phyloP scores from a whole-genome alignment of 2,888 invertebrate genomes.

The Scaeva pyrastri region DNA sequence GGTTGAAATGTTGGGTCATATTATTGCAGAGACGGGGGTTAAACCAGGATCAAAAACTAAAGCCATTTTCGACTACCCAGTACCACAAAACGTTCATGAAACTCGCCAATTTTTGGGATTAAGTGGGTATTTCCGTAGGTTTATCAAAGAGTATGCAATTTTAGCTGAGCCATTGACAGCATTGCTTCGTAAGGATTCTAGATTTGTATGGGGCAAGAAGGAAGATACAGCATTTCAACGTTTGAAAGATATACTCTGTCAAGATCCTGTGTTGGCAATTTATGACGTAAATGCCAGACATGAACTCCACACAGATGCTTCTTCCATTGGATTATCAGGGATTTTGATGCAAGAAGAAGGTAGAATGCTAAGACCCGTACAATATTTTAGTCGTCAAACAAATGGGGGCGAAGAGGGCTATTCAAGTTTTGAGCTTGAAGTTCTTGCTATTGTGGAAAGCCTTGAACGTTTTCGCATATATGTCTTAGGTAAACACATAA shows the following conservation, averaged over 20 bases:
- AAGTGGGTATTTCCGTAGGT: conserved; percentile 3
- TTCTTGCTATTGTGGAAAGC: too few relatives aligned
- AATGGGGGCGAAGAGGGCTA: too few relatives aligned
- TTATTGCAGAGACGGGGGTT: neutral
- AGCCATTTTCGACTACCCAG: neutral
- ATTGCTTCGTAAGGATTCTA: neutral
- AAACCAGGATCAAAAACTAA: conserved; percentile 2
- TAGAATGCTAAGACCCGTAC: neutral
- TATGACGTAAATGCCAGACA: neutral
- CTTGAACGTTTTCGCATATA: neutral
- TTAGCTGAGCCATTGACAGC: conserved; percentile 5
- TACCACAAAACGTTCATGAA: neutral
- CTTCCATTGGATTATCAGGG: neutral
- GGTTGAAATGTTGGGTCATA: neutral
- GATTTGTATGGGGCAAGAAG: neutral
- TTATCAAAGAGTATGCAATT: neutral
- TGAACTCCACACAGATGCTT: conserved; percentile 17
- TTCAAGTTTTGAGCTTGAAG: too few relatives aligned
- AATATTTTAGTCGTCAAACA: conserved; percentile 22
- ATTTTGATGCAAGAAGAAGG: conserved; percentile 25
- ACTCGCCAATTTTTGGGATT: conserved; percentile 6
- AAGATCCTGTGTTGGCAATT: neutral
- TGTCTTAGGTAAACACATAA: neutral
- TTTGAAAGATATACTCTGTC: neutral
- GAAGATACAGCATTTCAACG: neutral